phyloP scores from a whole-genome alignment of 2,888 invertebrate genomes.

The Sycophila texana region DNA sequence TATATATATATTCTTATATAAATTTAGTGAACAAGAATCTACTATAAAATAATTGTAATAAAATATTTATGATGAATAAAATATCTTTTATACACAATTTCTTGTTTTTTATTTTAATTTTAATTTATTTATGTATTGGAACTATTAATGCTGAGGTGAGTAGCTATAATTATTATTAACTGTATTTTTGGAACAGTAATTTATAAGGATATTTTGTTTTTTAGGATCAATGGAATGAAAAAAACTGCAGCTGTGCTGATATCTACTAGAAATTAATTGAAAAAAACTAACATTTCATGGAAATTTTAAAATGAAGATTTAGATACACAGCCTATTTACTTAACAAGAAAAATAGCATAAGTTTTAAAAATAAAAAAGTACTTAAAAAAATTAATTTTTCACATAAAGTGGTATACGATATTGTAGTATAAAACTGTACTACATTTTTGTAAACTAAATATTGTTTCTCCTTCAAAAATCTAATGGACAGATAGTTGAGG shows the following conservation, averaged over 20 bases:
- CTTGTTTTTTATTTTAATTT: neutral
- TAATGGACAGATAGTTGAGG: neutral
- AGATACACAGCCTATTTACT: neutral
- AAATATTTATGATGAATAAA: neutral
- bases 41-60: neutral
- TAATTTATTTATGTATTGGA: neutral
- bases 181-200: constrained; percentile 26
- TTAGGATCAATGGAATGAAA: neutral
- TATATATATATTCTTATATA: too few relatives aligned
- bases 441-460: too few relatives aligned
- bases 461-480: too few relatives aligned
- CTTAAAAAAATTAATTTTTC: neutral
- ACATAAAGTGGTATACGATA: neutral
- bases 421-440: too few relatives aligned
- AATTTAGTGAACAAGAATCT: neutral
- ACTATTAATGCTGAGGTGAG: neutral
- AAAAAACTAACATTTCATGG: neutral
- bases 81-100: neutral
- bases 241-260: neutral
- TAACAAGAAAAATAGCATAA: too few relatives aligned
- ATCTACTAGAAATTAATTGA: neutral
- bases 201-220: constrained; percentile 23
- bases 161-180: neutral
- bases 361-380: neutral
- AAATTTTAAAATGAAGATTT: neutral